A percentile compares a stretch with the other conserved stretches of the same genome.
Evolutionary conservation across 2,113 vertebrate genomes (phyloP).

Genomic region (Ctenodactylus gundi): DNA sequence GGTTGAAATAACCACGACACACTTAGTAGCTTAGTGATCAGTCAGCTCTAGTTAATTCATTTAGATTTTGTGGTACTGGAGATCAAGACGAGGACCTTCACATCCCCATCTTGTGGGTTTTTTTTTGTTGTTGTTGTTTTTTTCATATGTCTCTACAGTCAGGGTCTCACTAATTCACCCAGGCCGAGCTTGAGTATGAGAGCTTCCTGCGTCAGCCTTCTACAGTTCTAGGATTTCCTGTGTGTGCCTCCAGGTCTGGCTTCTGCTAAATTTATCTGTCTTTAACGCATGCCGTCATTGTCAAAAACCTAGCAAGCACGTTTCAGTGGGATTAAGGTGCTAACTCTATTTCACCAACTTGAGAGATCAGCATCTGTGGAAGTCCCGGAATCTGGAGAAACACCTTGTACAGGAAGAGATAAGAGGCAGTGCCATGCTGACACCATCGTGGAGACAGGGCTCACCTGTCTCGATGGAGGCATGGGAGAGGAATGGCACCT

Average conservation of each 20-base stretch:
- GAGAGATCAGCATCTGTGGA: not conserved
- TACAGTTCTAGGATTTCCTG: too few relatives aligned
- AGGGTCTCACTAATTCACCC: too few relatives aligned
- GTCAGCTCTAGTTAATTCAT: not conserved
- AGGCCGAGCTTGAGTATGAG: too few relatives aligned
- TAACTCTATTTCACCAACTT: not conserved
- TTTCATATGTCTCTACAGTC: too few relatives aligned
- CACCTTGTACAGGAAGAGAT: constrained; percentile 4
- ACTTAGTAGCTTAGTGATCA: not conserved
- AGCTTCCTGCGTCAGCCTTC: too few relatives aligned
- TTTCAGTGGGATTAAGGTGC: not conserved
- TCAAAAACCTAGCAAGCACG: not conserved
- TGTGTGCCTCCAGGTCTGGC: too few relatives aligned
- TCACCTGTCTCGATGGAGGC: not conserved
- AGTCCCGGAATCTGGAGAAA: not conserved
- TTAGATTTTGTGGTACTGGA: too few relatives aligned
- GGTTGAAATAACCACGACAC: not conserved
- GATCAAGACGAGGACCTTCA: too few relatives aligned
- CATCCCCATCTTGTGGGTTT: too few relatives aligned
- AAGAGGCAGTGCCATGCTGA: not conserved
- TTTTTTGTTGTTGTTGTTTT: too few relatives aligned
- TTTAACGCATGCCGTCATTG: not conserved
- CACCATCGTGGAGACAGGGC: not conserved
- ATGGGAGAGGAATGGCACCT: not conserved
- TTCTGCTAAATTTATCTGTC: not conserved